Conservation (phyloP, 2,888 invertebrate species). For the Acrocera orbiculus region DNA sequence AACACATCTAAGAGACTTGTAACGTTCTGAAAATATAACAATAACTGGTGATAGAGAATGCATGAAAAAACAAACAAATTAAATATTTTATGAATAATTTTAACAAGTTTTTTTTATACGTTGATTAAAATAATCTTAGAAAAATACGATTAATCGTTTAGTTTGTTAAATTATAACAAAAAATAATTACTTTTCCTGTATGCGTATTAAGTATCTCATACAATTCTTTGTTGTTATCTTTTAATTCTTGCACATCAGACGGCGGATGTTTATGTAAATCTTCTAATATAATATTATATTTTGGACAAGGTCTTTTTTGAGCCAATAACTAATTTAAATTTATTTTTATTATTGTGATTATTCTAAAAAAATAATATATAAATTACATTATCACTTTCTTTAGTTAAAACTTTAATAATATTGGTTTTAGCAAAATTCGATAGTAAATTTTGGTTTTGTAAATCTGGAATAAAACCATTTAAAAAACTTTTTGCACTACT, state of each 20-base stretch:
- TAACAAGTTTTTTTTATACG: too few relatives aligned
- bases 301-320: constrained; percentile 36
- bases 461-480: constrained; percentile 45
- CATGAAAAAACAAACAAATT: too few relatives aligned
- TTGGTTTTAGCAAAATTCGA: too few relatives aligned
- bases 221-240: constrained; percentile 39
- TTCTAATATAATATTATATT: constrained; percentile 35
- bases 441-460: constrained; percentile 25
- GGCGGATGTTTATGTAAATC: constrained; percentile 34
- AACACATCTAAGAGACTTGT: constrained; percentile 48
- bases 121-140: too few relatives aligned
- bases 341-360: too few relatives aligned
- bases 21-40: constrained; percentile 26
- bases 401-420: too few relatives aligned
- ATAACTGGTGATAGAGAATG: neutral
- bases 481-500: constrained; percentile 58
- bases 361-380: neutral
- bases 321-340: constrained; percentile 22
- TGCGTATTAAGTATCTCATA: constrained; percentile 42
- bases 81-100: too few relatives aligned
- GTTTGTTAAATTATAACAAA: too few relatives aligned
- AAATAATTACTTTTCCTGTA: constrained; percentile 36
- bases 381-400: constrained; percentile 50
- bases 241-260: constrained; percentile 33
- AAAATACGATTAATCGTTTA: too few relatives aligned